Base-by-base conservation (phyloP, 2,113 vertebrate genomes). In the Cranoglanis bouderius region DNA sequence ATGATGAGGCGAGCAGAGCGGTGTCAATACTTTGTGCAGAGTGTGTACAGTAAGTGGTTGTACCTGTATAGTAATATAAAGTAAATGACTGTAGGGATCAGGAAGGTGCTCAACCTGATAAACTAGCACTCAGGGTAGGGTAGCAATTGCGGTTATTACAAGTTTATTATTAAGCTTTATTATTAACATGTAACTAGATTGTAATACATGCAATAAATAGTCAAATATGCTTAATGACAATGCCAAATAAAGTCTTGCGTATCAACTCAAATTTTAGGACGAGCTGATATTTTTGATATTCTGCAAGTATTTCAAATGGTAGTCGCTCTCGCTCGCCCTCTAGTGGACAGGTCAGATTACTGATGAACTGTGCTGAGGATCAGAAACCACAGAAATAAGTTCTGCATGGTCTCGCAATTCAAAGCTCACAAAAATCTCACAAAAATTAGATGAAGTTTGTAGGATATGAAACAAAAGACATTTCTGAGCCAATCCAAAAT, bases 1-100 rank as follows among this genome's bases (percentile, higher is more conserved):
- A 26, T 2, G 55, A n/a, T 32, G n/a, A n/a, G n/a, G 77, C 6
- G 29, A 26, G 35, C 29, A 14, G 35, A 29, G 81, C 3, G 80
- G 81, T 40, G 81, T 19, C n/a, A 57, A 82, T 82, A 57, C 80
- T 82, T 57, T 82, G 32, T n/a, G 43, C 75, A 49, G 43, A 51
- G 75, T 13, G 75, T 6, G 2, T 4, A 12, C 14, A 82, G 18
- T 19, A 21, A 19, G 26, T 53, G n/a, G 16, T 80, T 5, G n/a
- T 6, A 82, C 18, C 0, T 24, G 32, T 6, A 13, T 0, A 40
- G 21, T 7, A 13, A 21, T 26, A 24, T 57, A 32, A 0, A 51
- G n/a, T 12, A 19, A 35, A 81, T 21, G 16, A 81, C n/a, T n/a
- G 46, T 16, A n/a, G 43, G 46, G 72, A 43, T 46, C 4, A 75